Conservation (phyloP, 2,113 vertebrate genomes). For the Amblyornis subalaris region DNA sequence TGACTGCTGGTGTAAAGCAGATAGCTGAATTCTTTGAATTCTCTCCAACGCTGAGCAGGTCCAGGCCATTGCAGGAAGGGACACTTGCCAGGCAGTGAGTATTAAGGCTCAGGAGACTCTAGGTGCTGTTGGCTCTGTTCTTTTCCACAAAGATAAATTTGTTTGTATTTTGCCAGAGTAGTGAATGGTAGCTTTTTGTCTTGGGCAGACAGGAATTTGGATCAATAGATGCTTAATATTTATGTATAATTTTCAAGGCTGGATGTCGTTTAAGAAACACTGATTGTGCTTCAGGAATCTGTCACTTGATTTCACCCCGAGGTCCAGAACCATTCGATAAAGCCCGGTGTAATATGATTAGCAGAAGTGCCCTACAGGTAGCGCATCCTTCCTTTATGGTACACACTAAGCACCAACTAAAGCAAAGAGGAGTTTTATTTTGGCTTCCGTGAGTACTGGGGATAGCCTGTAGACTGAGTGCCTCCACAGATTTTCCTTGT, state of each 20-base stretch:
- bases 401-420: background rate
- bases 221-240: background rate
- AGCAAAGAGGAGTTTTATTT: background rate
- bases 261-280: background rate
- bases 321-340: background rate
- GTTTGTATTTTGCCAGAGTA: background rate
- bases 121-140: conserved; percentile 51
- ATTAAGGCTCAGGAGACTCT: conserved; percentile 60
- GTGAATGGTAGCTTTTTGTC: background rate
- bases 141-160: conserved; percentile 73
- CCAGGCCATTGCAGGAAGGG: conserved; percentile 56
- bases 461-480: background rate
- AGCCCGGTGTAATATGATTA: background rate
- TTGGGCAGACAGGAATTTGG: background rate
- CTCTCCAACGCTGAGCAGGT: conserved; percentile 68
- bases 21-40: conserved; percentile 74
- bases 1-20: conserved; percentile 68
- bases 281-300: background rate
- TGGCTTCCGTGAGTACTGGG: background rate
- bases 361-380: background rate
- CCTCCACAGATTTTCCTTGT: background rate
- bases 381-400: background rate
- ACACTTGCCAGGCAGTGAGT: conserved; percentile 73
- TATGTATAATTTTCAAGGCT: background rate
- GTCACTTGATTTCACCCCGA: background rate